Evolutionary conservation across 2,888 invertebrate genomes (phyloP), one percentile per base, ranked within the genome.

Genomic region (Nomada ferruginata): DNA sequence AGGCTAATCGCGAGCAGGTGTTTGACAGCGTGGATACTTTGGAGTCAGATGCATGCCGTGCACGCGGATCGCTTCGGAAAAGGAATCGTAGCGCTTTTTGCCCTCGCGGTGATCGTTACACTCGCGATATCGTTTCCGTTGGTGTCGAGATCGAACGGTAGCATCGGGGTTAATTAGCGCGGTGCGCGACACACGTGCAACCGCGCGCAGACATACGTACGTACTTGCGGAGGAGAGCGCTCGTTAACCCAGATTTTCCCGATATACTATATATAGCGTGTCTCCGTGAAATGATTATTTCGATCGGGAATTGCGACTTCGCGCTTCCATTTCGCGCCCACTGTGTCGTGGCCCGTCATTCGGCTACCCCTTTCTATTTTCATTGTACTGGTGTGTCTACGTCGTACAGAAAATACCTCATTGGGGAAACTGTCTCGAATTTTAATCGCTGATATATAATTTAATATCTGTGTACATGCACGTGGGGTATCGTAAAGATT

Each of bases 121-220:
- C 72, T 82, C 60, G 82, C 74, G 82, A 77, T 85, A 85, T 85
- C 85, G 83, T 85, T 85, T 83, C 78, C 78, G 79, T 76, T 82
- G 85, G 85, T 85, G 83, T 80, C 83, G 78, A 83, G 83, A 82
- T 85, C 85, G 85, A 83, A 78, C 76, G 76, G 85, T 85, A 85
- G 85, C 85, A 85, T 85, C 83, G 85, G 85, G 80, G 85, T 85
- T 85, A 85, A 85, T 85, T 85, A 85, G 85, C 85, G 80, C 82
- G 60, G 63, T 68, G 70, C 75, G 59, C 76, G 71, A 64, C 60
- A 74, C 71, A 74, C 64, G 29, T 47, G n/a, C 52, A 74, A 68
- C 71, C 64, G 29, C 36, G n/a, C 52, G 7, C 23, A 20, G 10
- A 15, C 60, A 29, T 9, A 55, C 42, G 26, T 23, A 55, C 18